These are phyloP conservation scores for Anastrepha obliqua DNA, from an alignment of 1,140 invertebrate genomes.

Conservation along the genomic window DNA sequence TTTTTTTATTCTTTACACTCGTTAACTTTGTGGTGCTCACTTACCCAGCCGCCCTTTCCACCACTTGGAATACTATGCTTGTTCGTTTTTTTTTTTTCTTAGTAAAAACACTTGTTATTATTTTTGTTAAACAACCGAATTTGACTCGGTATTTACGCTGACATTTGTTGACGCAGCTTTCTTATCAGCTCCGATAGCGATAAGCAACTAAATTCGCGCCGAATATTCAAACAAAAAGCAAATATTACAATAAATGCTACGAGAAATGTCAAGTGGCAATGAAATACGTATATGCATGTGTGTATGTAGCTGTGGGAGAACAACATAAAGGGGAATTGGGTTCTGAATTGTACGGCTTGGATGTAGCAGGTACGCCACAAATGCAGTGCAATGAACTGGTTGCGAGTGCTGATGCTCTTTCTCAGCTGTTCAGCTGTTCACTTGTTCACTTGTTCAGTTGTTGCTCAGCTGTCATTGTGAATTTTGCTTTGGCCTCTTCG, in stretches of 20 bases:
- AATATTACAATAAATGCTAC: background rate
- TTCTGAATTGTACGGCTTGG: too few relatives aligned
- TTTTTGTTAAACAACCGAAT: background rate
- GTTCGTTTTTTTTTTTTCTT: too few relatives aligned
- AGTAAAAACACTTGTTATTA: background rate
- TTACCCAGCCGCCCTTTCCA: too few relatives aligned
- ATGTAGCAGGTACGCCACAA: background rate
- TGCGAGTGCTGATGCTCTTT: background rate
- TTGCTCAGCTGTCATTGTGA: background rate
- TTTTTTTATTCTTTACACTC: too few relatives aligned
- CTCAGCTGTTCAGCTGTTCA: background rate
- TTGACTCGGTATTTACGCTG: background rate
- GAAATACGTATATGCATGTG: too few relatives aligned
- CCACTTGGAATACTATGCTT: too few relatives aligned
- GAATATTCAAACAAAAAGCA: background rate
- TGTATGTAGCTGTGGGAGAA: too few relatives aligned
- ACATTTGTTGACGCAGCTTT: background rate
- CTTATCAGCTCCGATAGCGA: background rate
- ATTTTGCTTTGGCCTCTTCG: background rate
- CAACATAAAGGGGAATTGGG: too few relatives aligned
- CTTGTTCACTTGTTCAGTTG: background rate
- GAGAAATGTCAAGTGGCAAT: constrained; percentile 4
- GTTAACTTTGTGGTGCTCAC: too few relatives aligned
- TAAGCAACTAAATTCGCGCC: background rate
- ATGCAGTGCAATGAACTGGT: constrained; percentile 4